Evolutionary conservation across 2,888 invertebrate genomes (phyloP).

Genomic region (Dorcus parallelipipedus): DNA sequence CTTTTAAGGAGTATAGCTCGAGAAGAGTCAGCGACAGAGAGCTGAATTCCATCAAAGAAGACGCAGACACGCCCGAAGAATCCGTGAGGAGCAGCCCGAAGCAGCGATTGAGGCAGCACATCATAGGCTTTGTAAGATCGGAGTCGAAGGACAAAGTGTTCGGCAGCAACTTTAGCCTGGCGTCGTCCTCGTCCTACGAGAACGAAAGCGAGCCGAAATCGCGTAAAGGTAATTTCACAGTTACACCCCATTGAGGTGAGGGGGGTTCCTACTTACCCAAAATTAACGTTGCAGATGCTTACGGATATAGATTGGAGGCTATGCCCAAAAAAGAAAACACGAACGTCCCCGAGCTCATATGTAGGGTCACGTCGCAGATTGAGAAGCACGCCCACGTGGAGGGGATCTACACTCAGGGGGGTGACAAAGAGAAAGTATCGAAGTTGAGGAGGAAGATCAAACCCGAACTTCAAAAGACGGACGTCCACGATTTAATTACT

Average conservation of each 20-base stretch:
- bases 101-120: neutral
- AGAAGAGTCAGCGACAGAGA: neutral
- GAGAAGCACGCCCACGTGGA: slow-evolving; percentile 66
- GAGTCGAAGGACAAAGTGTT: slow-evolving; percentile 19
- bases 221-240: slow-evolving; percentile 8
- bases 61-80: neutral
- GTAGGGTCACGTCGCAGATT: slow-evolving; percentile 73
- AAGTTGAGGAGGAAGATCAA: slow-evolving; percentile 26
- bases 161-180: slow-evolving; percentile 19
- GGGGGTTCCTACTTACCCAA: neutral
- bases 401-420: slow-evolving; percentile 78
- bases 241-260: neutral
- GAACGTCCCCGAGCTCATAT: slow-evolving; percentile 74
- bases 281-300: slow-evolving; percentile 2
- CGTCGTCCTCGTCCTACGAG: neutral
- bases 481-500: slow-evolving; percentile 69
- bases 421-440: slow-evolving; percentile 61
- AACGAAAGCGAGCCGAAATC: neutral
- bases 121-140: slow-evolving; percentile 14
- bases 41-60: neutral
- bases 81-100: neutral
- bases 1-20: too few species aligned
- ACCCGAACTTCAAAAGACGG: slow-evolving; percentile 28
- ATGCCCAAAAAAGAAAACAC: slow-evolving; percentile 11
- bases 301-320: slow-evolving; percentile 5